Percentiles rank a stretch among this genome's conserved stretches.
These are phyloP conservation scores for Tromatobia lineatoria DNA, from an alignment of 2,888 invertebrate genomes.

Conservation along the genomic window DNA sequence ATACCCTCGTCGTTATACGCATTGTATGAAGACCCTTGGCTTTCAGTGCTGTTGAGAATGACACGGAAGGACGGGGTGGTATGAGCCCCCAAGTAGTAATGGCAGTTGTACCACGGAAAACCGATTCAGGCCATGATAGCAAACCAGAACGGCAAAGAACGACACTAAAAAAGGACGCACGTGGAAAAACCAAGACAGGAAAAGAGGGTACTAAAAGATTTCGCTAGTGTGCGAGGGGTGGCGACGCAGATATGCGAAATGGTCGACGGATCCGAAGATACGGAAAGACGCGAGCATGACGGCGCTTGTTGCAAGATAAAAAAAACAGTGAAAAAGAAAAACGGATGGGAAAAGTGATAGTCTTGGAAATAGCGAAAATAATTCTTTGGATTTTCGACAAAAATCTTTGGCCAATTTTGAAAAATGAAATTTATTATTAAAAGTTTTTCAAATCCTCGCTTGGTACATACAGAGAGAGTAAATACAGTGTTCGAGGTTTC, in stretches of 20 bases:
- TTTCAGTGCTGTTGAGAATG: slow-evolving; percentile 56
- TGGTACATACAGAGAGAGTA: neutral
- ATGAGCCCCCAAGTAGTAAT: slow-evolving; percentile 40
- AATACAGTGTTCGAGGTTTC: neutral
- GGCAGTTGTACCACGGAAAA: slow-evolving; percentile 37
- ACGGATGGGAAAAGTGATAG: slow-evolving; percentile 12
- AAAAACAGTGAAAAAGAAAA: slow-evolving; percentile 19
- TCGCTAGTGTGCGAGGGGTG: slow-evolving; percentile 29
- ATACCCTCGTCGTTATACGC: slow-evolving; percentile 51
- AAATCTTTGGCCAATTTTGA: slow-evolving; percentile 3
- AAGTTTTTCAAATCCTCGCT: neutral
- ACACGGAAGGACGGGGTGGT: slow-evolving; percentile 49
- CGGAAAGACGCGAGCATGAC: neutral
- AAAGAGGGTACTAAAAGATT: slow-evolving; percentile 59
- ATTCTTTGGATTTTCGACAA: neutral
- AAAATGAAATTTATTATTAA: neutral
- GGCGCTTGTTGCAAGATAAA: slow-evolving; percentile 37
- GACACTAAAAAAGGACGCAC: slow-evolving; percentile 17
- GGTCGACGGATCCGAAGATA: slow-evolving; percentile 51
- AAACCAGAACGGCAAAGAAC: slow-evolving; percentile 28
- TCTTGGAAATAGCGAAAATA: neutral
- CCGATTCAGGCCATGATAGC: slow-evolving; percentile 29
- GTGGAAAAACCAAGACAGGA: slow-evolving; percentile 8
- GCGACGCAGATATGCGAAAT: slow-evolving; percentile 53
- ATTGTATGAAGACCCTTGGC: slow-evolving; percentile 48